Base-by-base conservation (phyloP, 2,888 invertebrate genomes). In the Macaria liturata region DNA sequence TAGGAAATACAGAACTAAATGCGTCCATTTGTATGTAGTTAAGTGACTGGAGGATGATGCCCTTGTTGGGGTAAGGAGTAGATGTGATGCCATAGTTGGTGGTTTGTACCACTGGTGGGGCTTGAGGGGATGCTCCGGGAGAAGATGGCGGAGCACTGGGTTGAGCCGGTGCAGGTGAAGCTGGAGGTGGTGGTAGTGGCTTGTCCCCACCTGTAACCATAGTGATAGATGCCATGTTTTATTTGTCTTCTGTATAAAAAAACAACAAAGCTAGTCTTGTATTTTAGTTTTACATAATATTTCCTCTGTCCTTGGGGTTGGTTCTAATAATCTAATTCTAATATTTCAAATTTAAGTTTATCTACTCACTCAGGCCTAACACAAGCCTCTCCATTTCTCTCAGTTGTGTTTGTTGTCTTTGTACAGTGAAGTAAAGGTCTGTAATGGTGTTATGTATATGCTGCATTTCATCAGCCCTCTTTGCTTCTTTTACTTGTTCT, bases 351-450 rank as follows among this genome's bases (percentile, higher is more conserved):
- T 20, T 20, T 20, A 20, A 20, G 20, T 20, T 20, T 20, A 37
- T 37, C 4, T 42, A 42, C 77, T 64, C 75, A 89, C 91, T 78
- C 71, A 86, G 64, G 48, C 85, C 76, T 57, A 83, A 76, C 57
- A 91, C 77, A 20, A 86, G 70, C 66, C 95, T 92, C 59, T 94
- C 93, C 80, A 98, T 91, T 88, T 97, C 96, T 67, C 94, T 89
- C 9, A 98, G 93, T 80, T 97, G 95, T 37, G 95, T 94, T 69
- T 95, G 95, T 79, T 98, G 97, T 66, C 94, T 93, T 78, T 95
- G 95, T 7, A 95, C 92, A 58, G 95, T 94, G 68, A 96, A 94
- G 72, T 94, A 95, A 46, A 98, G 88, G 68, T 95, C 95, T 61
- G 94, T 94, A 54, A 97, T 92, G 30, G 95, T 94, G 54, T 90